These are phyloP conservation scores for Characodon lateralis DNA, from an alignment of 2,797 vertebrate genomes.

Conservation along the genomic window DNA sequence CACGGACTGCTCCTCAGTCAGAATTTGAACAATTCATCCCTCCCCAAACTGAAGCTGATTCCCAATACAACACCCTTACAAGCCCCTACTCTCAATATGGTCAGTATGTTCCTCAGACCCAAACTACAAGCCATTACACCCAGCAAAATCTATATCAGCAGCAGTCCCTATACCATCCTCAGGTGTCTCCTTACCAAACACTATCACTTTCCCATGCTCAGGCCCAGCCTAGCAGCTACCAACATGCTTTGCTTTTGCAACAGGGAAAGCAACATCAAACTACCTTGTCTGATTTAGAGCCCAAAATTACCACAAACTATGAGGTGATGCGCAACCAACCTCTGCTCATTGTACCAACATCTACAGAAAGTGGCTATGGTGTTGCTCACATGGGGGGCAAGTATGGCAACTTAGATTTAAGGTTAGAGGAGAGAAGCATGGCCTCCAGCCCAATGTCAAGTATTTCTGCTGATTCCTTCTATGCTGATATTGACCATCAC, in stretches of 20 bases:
- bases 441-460: conserved; percentile 97
- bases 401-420: conserved; percentile 92
- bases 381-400: conserved; percentile 91
- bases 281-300: conserved; percentile 89
- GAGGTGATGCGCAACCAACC: conserved; percentile 96
- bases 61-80: conserved; percentile 90
- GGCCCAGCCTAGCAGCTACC: conserved; percentile 87
- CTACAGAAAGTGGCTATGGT: conserved; percentile 89
- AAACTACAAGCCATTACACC: conserved; percentile 91
- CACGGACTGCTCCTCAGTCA: conserved; percentile 93
- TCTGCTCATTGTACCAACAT: conserved; percentile 94
- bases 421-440: conserved; percentile 95
- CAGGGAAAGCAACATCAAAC: conserved; percentile 91
- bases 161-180: conserved; percentile 92
- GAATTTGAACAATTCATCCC: conserved; percentile 96
- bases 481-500: conserved; percentile 96
- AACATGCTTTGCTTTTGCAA: conserved; percentile 91
- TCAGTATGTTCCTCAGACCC: conserved; percentile 92
- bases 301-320: conserved; percentile 94
- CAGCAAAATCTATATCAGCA: conserved; percentile 93
- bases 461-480: conserved; percentile 97
- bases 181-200: conserved; percentile 91
- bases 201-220: conserved; percentile 87
- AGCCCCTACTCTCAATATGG: conserved; percentile 93
- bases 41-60: conserved; percentile 93